Conservation (phyloP, 2,113 vertebrate species). For the Macrotus californicus region DNA sequence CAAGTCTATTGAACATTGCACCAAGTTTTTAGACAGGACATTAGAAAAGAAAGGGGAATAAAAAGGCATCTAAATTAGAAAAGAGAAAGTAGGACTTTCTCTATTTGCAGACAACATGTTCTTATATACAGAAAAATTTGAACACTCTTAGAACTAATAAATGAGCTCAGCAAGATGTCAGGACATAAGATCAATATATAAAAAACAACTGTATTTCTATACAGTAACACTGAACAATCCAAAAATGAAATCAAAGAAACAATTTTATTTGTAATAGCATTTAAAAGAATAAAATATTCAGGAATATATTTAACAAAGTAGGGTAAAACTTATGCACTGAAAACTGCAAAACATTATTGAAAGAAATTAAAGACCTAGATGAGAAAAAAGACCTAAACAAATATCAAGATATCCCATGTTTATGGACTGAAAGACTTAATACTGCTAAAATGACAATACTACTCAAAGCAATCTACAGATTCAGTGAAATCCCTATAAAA, state of each 20-base stretch:
- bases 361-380: not conserved
- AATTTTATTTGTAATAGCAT: not conserved
- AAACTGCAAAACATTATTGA: not conserved
- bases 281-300: not conserved
- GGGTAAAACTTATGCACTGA: not conserved
- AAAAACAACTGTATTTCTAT: not conserved
- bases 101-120: not conserved
- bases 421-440: not conserved
- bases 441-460: not conserved
- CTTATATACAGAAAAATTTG: not conserved
- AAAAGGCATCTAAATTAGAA: not conserved
- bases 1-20: not conserved
- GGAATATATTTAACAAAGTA: not conserved
- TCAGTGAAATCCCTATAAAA: not conserved
- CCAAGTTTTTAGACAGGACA: not conserved
- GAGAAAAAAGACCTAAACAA: not conserved
- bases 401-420: not conserved
- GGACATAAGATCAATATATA: not conserved
- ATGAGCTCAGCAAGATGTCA: not conserved
- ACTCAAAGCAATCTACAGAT: not conserved
- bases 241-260: not conserved
- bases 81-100: not conserved
- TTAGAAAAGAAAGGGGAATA: not conserved
- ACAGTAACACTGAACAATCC: not conserved
- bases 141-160: not conserved